Base-by-base conservation (phyloP, 2,113 vertebrate species). In the Ophthalmotilapia sp. region DNA sequence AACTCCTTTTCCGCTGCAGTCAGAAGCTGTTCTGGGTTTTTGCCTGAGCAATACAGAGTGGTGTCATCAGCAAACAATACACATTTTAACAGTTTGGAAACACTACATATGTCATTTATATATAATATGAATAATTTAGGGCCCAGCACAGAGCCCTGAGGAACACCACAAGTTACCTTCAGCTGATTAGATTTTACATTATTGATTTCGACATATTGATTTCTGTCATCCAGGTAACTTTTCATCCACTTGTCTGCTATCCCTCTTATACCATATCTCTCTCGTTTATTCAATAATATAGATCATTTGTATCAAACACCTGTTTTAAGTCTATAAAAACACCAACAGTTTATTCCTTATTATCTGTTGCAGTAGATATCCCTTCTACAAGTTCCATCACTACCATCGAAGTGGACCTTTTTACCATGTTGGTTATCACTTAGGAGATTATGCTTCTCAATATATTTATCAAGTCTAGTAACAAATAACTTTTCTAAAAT, bases 21-120 rank as follows among this genome's bases (percentile, higher is more conserved):
- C 33, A 36, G 33, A 36, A 36, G 33, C 7, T 36, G 33, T 36
- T 36, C 33, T 36, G 0, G 17, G 49, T 51, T 51, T 19, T 51
- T 51, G 19, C 49, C 17, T 19, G 17, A 19, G 49, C 17, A 0
- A 0, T 0, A 19, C 49, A 51, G 49, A 51, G 49, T 3, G 49
- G 49, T 51, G 0, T 51, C 47, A 9, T 51, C 47, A 51, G 47
- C 47, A 5, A 51, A 49, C 17, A 51, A 51, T 0, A 49, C 47
- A 49, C 45, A 47, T 47, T 47, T 17, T 47, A 17, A 17, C 6
- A 47, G 14, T 7, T 7, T n/a, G n/a, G n/a, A 14, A 49, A 49
- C 2, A 3, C 0, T 19, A 51, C 17, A 0, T 47, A 17, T 49
- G 15, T 17, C 45, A 49, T 49, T 49, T 49, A 47, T 17, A 47